phyloP scores from a whole-genome alignment of 2,797 vertebrate species.

The Hemibagrus guttatus region DNA sequence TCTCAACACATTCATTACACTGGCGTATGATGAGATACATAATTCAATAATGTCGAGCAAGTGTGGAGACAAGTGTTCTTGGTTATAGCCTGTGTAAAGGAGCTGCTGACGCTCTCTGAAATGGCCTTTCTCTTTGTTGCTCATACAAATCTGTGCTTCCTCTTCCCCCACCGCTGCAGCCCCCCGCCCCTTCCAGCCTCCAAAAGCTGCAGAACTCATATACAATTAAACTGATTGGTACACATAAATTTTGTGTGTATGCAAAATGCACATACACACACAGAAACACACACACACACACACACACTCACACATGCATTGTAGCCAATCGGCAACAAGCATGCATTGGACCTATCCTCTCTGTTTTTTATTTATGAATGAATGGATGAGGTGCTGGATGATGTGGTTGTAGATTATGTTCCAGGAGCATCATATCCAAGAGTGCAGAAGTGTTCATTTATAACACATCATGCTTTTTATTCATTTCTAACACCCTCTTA shows the following conservation, averaged over 20 bases:
- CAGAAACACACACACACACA: no score
- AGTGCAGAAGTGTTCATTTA: background rate
- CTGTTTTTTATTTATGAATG: no score
- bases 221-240: background rate
- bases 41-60: slow-evolving; percentile 49
- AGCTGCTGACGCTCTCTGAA: slow-evolving; percentile 8
- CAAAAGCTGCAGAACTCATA: background rate
- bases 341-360: no score
- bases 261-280: background rate
- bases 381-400: no score
- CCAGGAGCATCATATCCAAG: background rate
- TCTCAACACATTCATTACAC: slow-evolving; percentile 38
- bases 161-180: background rate
- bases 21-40: slow-evolving; percentile 49
- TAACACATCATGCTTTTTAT: background rate
- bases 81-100: slow-evolving; percentile 26
- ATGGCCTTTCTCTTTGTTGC: background rate
- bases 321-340: no score
- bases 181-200: no score
- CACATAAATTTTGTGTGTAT: background rate
- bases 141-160: background rate
- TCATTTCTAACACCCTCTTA: background rate
- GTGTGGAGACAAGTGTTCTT: slow-evolving; percentile 40
- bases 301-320: no score
- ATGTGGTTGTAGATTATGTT: background rate